Conservation (phyloP, 2,888 invertebrate species). For the Ectemnius lituratus region DNA sequence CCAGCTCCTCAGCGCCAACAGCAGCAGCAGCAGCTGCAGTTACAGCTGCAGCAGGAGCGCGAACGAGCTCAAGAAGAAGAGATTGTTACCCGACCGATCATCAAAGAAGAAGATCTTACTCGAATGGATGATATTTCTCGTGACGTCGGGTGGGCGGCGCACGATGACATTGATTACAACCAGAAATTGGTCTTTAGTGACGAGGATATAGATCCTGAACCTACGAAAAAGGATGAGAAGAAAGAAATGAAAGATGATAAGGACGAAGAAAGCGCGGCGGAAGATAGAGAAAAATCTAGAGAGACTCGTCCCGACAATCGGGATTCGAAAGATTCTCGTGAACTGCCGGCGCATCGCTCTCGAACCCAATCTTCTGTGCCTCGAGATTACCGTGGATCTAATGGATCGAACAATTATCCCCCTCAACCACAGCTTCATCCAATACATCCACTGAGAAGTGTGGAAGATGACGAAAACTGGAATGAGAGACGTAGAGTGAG, state of each 20-base stretch:
- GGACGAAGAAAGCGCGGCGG: slow-evolving; percentile 51
- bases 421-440: slow-evolving; percentile 75
- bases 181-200: slow-evolving; percentile 97
- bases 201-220: slow-evolving; percentile 84
- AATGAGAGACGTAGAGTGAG: slow-evolving; percentile 84
- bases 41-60: slow-evolving; percentile 67
- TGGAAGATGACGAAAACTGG: slow-evolving; percentile 84
- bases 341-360: slow-evolving; percentile 58
- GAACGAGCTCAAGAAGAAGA: slow-evolving; percentile 80
- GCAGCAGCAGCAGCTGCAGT: no score
- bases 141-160: slow-evolving; percentile 94
- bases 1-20: slow-evolving; percentile 61
- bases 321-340: slow-evolving; percentile 50
- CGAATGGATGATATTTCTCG: slow-evolving; percentile 94
- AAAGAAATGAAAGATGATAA: slow-evolving; percentile 70
- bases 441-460: slow-evolving; percentile 71
- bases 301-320: slow-evolving; percentile 59
- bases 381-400: slow-evolving; percentile 71
- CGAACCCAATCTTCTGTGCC: slow-evolving; percentile 65
- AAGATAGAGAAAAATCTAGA: slow-evolving; percentile 68
- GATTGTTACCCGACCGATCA: slow-evolving; percentile 89
- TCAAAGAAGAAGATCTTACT: slow-evolving; percentile 94
- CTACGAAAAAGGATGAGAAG: slow-evolving; percentile 66
- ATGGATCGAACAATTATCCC: slow-evolving; percentile 66
- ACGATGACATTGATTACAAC: slow-evolving; percentile 96